phyloP scores from a whole-genome alignment of 2,888 invertebrate species.

The Steromphala cineraria region DNA sequence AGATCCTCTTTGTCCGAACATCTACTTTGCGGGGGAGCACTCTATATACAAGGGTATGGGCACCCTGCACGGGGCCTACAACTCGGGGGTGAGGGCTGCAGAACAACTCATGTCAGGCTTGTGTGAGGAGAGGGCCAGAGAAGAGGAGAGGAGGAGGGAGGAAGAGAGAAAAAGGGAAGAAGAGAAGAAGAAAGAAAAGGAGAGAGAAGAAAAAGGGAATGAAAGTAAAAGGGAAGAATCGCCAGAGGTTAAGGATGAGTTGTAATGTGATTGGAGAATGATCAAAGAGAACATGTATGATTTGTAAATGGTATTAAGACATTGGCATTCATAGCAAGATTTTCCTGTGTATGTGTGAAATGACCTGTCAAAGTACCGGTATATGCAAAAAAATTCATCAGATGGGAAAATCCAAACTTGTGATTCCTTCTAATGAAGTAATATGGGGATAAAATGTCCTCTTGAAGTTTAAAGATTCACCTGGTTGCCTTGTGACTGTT shows the following conservation, averaged over 20 bases:
- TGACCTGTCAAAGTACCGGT: too few species aligned
- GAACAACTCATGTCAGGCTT: slow-evolving; percentile 44
- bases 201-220: not conserved
- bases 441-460: too few species aligned
- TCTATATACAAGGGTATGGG: slow-evolving; percentile 50
- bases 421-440: too few species aligned
- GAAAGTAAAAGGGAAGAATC: not conserved
- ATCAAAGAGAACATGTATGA: not conserved
- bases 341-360: too few species aligned
- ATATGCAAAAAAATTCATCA: too few species aligned
- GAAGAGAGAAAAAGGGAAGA: slow-evolving; percentile 22
- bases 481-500: too few species aligned
- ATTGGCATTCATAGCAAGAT: too few species aligned
- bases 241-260: not conserved
- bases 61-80: slow-evolving; percentile 60
- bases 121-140: slow-evolving; percentile 29
- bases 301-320: too few species aligned
- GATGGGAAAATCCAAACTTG: too few species aligned
- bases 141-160: not conserved
- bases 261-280: not conserved
- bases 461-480: too few species aligned
- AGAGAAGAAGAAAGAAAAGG: not conserved
- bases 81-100: slow-evolving; percentile 56
- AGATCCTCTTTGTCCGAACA: slow-evolving; percentile 57
- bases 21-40: slow-evolving; percentile 65